Evolutionary conservation across 1,140 invertebrate species (phyloP), one percentile per base, ranked within the genome.

Genomic region (Tribolium castaneum): DNA sequence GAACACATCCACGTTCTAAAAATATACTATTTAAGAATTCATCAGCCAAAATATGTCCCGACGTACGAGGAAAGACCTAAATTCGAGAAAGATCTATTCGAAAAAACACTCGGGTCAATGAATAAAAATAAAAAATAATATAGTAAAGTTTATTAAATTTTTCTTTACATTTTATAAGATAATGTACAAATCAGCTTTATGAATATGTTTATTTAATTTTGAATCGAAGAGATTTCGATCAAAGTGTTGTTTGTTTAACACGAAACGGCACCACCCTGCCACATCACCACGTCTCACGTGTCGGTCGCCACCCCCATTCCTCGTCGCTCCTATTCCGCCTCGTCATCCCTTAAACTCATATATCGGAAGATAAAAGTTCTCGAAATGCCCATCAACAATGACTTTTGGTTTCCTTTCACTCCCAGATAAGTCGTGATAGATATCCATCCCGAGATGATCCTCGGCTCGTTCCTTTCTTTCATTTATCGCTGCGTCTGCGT

Each of bases 361-460:
- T 45, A 66, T 66, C 59, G 30, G 10, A 34, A 25, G 9, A 35
- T 34, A 13, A 35, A 66, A 66, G 25, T 66, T 35, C 59, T 66
- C 59, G 59, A 66, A 66, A 66, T 66, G 59, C 59, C 59, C 59
- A 66, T 66, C 59, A 66, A 66, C 59, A 66, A 66, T 66, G 59
- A 66, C 59, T 66, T 22, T 66, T 35, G 59, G 25, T 66, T 66
- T 66, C 59, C 59, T 66, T 66, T 66, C 25, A 66, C 59, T 66
- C 59, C 59, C 30, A 35, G 59, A 66, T 66, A 66, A 66, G 59
- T 66, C 59, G 34, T 66, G 59, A 66, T 66, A 66, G 59, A 66
- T 66, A 66, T 66, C 59, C 56, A 62, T 30, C 25, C 25, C 39
- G 59, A 66, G 59, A 66, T 66, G n/a, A 66, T 66, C 59, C 59